A percentile compares a stretch with the other conserved stretches of the same genome.
Conservation (phyloP, 2,113 vertebrate species). For the Tricholaema leucomelas region DNA sequence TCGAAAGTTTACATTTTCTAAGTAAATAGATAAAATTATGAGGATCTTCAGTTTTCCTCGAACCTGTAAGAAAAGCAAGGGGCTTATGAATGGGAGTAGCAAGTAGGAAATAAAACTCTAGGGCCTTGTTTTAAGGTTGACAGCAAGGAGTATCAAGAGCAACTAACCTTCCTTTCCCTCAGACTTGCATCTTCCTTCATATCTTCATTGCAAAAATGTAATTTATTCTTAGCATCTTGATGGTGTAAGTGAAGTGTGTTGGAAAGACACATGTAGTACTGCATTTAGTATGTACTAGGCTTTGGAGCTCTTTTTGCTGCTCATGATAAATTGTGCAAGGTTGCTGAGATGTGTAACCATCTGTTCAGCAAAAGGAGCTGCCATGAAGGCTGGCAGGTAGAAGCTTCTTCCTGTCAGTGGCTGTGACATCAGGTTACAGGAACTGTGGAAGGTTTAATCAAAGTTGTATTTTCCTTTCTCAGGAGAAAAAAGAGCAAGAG, state of each 20-base stretch:
- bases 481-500: constrained; percentile 95
- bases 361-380: not conserved
- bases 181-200: not conserved
- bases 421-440: not conserved
- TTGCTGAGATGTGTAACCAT: not conserved
- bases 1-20: not conserved
- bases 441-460: not conserved
- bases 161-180: not conserved
- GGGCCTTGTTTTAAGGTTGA: not conserved
- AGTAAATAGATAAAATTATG: not conserved
- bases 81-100: not conserved
- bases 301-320: not conserved
- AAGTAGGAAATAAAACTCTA: not conserved
- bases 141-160: not conserved
- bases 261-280: not conserved
- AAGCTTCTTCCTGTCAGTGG: fast-evolving
- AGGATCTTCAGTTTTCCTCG: not conserved
- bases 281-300: not conserved
- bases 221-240: not conserved
- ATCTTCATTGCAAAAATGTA: not conserved
- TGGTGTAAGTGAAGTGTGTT: not conserved
- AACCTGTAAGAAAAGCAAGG: not conserved
- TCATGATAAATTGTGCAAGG: not conserved
- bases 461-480: not conserved
- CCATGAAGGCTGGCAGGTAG: no score